A percentile compares a stretch with the other conserved stretches of the same genome.
Evolutionary conservation across 2,797 vertebrate species (phyloP).

Genomic region (Helostoma temminkii): DNA sequence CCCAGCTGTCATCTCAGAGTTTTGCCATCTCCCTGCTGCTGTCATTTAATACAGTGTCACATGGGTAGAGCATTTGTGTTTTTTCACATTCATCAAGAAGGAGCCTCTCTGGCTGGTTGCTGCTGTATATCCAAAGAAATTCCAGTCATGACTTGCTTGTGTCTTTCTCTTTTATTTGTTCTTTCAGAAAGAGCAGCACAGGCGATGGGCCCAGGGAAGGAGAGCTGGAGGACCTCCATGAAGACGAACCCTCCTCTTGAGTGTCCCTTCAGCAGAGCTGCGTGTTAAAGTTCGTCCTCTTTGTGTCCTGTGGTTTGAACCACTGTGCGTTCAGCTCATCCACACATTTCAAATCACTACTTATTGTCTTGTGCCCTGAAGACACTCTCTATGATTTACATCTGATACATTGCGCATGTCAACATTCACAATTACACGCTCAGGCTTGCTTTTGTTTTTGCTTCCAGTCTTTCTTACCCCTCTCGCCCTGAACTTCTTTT

Average conservation of each 20-base stretch:
- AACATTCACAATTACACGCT: background rate
- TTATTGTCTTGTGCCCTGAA: background rate
- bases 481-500: background rate
- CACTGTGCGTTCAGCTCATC: conserved; percentile 13
- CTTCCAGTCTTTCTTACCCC: background rate
- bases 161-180: conserved; percentile 1
- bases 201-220: conserved; percentile 89
- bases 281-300: conserved; percentile 11
- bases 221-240: conserved; percentile 92
- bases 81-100: conserved; percentile 11
- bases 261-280: conserved; percentile 30
- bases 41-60: conserved; percentile 33
- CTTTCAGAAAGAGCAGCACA: conserved; percentile 89
- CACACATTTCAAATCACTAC: conserved; percentile 6
- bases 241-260: conserved; percentile 92
- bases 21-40: conserved; percentile 28
- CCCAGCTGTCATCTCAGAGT: conserved; percentile 31
- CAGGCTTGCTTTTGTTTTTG: conserved; percentile 12
- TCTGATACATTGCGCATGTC: background rate
- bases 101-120: background rate
- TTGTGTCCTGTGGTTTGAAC: conserved; percentile 13
- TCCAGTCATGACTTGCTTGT: background rate
- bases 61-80: conserved; percentile 23
- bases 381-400: background rate
- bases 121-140: background rate